Evolutionary conservation across 2,113 vertebrate genomes (phyloP), one percentile per base, ranked within the genome.

Genomic region (Colinus virginianus): DNA sequence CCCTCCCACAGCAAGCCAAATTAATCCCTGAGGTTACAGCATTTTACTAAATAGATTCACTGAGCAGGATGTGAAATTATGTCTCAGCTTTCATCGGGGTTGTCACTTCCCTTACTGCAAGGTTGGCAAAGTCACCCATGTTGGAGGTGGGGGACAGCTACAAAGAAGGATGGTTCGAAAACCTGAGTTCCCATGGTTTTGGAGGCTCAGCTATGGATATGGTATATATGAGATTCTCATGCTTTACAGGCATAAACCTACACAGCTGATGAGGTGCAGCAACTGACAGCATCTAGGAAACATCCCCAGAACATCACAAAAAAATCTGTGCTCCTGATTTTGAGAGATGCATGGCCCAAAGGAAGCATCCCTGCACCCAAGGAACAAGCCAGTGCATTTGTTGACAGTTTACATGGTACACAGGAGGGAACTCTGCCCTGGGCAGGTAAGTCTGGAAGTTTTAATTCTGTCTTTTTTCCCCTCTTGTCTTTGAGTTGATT

Each of bases 301-400:
- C 34, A 17, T 43, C 36, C 16, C 21, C 34, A 61, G 63, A 80
- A 74, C 30, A 25, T 26, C 0, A 0, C 6, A 30, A 70, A 92
- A 92, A 64, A 4, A 23, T 36, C 46, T 3, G 0, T 0, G 0
- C 21, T 81, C 36, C 61, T 38, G 43, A 4, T 76, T 77, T 67
- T 0, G 0, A 84, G 48, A 61, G 22, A 63, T 83, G 53, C 25
- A 22, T 67, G 43, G 45, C 48, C 78, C 61, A 75, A 70, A 70
- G 78, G 45, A 85, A 68, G n/a, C 64, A 64, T 70, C 81, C 26
- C 67, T 78, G 63, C 32, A 80, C 34, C 42, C 18, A 56, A 56
- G 51, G 34, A 87, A 51, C 4, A 19, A 80, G 30, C 8, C 43
- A 81, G 40, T 14, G 64, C 40, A 9, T 1, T 38, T 64, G 74